Base-by-base conservation (phyloP, 2,797 vertebrate genomes). In the Falco peregrinus region DNA sequence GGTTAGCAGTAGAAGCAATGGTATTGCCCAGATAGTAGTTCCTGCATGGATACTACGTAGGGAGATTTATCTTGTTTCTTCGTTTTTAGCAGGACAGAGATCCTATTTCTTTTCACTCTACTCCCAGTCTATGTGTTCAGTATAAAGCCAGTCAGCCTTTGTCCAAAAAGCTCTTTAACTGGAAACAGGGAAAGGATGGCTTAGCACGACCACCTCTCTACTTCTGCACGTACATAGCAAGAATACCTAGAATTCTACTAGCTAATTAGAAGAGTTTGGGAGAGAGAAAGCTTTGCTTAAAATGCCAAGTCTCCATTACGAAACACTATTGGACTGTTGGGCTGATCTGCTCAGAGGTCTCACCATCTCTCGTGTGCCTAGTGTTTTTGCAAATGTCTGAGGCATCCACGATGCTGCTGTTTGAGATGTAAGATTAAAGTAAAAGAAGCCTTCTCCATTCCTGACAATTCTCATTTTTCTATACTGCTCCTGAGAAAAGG, bases 71-170 rank as follows among this genome's bases (percentile, higher is more conserved):
- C 57, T 18, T 1, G 3, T 22, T 76, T 31, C 67, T 82, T 48
- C 47, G 26, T 4, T 73, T 70, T 39, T 16, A 83, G 41, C 45
- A 90, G 54, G n/a, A 24, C 59, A 77, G 31, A 78, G 47, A 51
- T 41, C 31, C 47, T 35, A 1, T 12, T 59, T 24, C 33, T 68
- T n/a, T 74, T 61, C 47, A 14, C 37, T 11, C 16, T 3, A 16
- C 25, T 50, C 51, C 41, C 57, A 56, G 41, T 41, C 33, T 20
- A 25, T 0, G 0, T 18, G 13, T 20, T 25, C 54, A 53, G 14
- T 14, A 48, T 50, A 75, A 80, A 73, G 29, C 21, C 37, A 64
- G 20, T 22, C 21, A 50, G 54, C 26, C 45, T 75, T 15, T 26
- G 47, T 1, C 45, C 50, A 16, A 41, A 83, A 39, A 48, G 21